Evolutionary conservation across 2,113 vertebrate genomes (phyloP).

Genomic region (Nettapus auritus): DNA sequence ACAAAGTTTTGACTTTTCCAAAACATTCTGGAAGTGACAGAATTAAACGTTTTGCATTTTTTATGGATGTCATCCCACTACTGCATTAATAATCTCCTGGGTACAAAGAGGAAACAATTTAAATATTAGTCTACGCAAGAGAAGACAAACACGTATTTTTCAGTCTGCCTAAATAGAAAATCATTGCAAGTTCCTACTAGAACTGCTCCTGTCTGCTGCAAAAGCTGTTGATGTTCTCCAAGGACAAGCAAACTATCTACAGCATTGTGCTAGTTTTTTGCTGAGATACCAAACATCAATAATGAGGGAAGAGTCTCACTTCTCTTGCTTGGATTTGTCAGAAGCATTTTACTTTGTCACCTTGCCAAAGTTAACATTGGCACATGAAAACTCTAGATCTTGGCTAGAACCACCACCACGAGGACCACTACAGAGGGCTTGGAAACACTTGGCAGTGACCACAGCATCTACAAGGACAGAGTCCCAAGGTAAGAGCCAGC

Average conservation of each 20-base stretch:
- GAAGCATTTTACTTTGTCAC: neutral
- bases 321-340: neutral
- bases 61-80: neutral
- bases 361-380: no score
- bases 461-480: neutral
- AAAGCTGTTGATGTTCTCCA: neutral
- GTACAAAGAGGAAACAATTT: neutral
- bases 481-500: rapidly evolving
- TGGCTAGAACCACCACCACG: neutral
- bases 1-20: neutral
- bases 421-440: neutral
- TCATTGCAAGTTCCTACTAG: neutral
- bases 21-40: neutral
- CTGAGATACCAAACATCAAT: rapidly evolving
- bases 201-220: neutral
- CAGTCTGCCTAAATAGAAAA: neutral
- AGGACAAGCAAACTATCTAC: neutral
- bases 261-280: neutral
- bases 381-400: neutral
- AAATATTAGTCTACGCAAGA: neutral
- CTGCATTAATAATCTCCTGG: neutral
- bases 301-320: neutral
- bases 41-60: neutral
- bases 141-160: neutral
- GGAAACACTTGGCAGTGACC: rapidly evolving